These are phyloP conservation scores for Drosophila affinis DNA, from an alignment of 2,888 invertebrate genomes.

Conservation along the genomic window DNA sequence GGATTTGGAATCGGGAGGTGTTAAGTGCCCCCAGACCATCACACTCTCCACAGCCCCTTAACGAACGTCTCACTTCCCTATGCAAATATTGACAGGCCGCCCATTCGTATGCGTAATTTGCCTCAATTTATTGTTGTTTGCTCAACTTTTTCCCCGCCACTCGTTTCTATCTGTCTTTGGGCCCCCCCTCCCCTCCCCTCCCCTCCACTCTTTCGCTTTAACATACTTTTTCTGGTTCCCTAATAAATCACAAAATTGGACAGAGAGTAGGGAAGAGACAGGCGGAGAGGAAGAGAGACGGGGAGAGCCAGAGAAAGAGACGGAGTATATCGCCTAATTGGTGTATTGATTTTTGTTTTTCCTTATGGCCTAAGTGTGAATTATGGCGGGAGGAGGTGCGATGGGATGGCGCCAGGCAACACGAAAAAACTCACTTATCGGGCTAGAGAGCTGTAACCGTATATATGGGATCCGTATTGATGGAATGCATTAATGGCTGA, in stretches of 20 bases:
- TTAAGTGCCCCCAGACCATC: constrained; percentile 9
- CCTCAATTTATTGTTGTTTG: constrained; percentile 65
- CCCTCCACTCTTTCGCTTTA: not conserved
- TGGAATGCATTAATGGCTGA: not conserved
- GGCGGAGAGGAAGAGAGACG: constrained; percentile 1
- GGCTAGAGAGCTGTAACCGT: constrained; percentile 16
- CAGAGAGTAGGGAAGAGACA: constrained; percentile 12
- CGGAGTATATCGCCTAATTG: constrained; percentile 43
- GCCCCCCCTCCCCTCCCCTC: too few species aligned
- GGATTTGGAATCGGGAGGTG: constrained; percentile 32
- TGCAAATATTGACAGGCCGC: constrained; percentile 70
- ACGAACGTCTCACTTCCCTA: constrained; percentile 49
- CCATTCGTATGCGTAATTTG: constrained; percentile 68
- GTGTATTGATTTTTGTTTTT: constrained; percentile 42
- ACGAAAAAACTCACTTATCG: not conserved
- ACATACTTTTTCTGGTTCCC: constrained; percentile 11
- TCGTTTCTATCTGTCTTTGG: constrained; percentile 4
- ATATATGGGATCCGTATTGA: constrained; percentile 34
- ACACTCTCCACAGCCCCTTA: not conserved
- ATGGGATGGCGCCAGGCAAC: constrained; percentile 21
- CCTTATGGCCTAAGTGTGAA: constrained; percentile 24
- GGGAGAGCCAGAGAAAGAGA: not conserved
- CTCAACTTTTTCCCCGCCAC: constrained; percentile 26
- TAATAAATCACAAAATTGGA: constrained; percentile 56
- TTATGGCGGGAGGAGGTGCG: not conserved